Base-by-base conservation (phyloP, 2,888 invertebrate species). In the Kryphioiulus occultus region DNA sequence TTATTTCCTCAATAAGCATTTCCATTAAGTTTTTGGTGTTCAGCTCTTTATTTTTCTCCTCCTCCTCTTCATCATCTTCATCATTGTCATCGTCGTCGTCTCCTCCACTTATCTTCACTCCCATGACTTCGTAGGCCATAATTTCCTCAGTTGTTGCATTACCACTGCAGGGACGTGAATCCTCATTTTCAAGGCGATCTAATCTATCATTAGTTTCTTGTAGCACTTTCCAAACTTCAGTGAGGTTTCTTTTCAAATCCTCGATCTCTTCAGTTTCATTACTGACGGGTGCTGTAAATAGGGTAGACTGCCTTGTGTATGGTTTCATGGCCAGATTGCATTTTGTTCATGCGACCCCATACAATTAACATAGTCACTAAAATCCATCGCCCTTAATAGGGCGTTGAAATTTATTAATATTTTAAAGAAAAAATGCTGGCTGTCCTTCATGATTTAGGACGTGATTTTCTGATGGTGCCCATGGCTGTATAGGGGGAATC, bases 1-100 rank as follows among this genome's bases (percentile, higher is more conserved):
- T 26, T n/a, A 12, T 12, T 42, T 44, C 85, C 9, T 85, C 85
- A 17, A 32, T 15, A 35, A 22, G 9, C 12, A 35, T 26, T n/a
- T 85, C 85, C 22, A n/a, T 32, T 22, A 12, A 3, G 1, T 35
- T 85, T 26, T 26, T 85, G 39, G n/a, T 17, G 9, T 15, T 35
- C 12, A 9, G 7, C 15, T 90, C 90, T 47, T 89, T 86, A 42
- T 89, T 89, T 85, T 90, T 90, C 0, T 87, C 82, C n/a, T 86
- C 39, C 5, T 88, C 88, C 0, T 86, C 86, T 7, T 86, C 68
- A 22, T 88, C 89, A 26, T 87, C 85, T 44, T 88, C 88, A 22
- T 89, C 88, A 26, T 89, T 89, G 4, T 89, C 89, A 9, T 84
- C 19, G 0, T 87, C 32, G 19, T 89, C 86, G 22, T 89, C 90